These are phyloP conservation scores for Hoplias malabaricus DNA, from an alignment of 2,113 vertebrate genomes.

Conservation along the genomic window DNA sequence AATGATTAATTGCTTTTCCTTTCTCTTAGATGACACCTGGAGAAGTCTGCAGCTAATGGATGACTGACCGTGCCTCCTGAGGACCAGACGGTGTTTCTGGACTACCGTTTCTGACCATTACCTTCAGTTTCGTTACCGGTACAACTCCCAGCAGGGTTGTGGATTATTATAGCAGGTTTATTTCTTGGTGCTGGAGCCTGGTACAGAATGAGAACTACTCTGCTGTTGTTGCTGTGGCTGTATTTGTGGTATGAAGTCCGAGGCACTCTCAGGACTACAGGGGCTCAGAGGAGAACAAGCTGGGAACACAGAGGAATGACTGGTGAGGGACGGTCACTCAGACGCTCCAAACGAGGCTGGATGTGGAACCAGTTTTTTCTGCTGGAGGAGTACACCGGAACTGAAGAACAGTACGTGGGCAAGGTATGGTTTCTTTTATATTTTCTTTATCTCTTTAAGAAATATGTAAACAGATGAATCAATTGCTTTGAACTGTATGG, in stretches of 20 bases:
- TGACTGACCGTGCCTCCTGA: background rate
- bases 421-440: conserved; percentile 79
- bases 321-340: conserved; percentile 71
- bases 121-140: background rate
- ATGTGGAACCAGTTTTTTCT: conserved; percentile 99
- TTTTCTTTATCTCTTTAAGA: background rate
- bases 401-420: conserved; percentile 92
- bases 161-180: conserved; percentile 5
- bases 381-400: conserved; percentile 92
- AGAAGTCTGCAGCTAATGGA: background rate
- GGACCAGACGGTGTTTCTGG: background rate
- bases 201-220: conserved; percentile 76
- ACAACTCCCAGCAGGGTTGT: background rate
- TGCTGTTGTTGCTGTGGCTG: conserved; percentile 78
- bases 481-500: too few relatives aligned
- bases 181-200: background rate
- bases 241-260: conserved; percentile 73
- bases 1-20: background rate
- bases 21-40: background rate
- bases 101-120: background rate
- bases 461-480: too few relatives aligned
- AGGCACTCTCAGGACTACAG: conserved; percentile 76
- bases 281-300: conserved; percentile 62
- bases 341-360: conserved; percentile 92
- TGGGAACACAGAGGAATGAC: conserved; percentile 55